A percentile compares a stretch with the other conserved stretches of the same genome.
phyloP scores from a whole-genome alignment of 2,888 invertebrate genomes.

The Sphaerophoria taeniata region DNA sequence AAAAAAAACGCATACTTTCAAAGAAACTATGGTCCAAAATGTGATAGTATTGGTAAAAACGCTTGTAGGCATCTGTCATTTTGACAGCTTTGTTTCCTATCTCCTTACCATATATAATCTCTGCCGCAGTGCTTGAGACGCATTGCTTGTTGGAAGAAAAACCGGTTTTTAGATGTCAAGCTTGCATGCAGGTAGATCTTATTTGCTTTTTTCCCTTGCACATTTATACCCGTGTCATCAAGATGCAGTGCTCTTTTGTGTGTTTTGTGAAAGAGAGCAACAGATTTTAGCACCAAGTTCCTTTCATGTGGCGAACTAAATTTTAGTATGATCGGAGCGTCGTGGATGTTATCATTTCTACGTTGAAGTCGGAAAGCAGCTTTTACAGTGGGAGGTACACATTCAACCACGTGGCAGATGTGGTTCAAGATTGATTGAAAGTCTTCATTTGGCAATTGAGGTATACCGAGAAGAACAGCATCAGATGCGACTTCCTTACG shows the following conservation, averaged over 20 bases:
- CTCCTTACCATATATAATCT: too few species aligned
- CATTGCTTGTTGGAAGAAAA: constrained; percentile 6
- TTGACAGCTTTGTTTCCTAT: too few species aligned
- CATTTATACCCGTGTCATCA: not conserved
- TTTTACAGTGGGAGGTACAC: not conserved
- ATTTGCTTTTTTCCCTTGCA: constrained; percentile 3
- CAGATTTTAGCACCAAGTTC: constrained; percentile 7
- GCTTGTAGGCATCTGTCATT: too few species aligned
- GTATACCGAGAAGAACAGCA: constrained; percentile 10
- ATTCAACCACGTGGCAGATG: not conserved
- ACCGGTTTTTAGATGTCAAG: not conserved
- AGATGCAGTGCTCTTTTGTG: not conserved
- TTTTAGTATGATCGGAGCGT: not conserved
- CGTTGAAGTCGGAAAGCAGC: constrained; percentile 8
- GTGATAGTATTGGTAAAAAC: too few species aligned
- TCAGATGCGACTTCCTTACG: not conserved
- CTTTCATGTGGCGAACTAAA: not conserved
- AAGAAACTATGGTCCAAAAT: too few species aligned
- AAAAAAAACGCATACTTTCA: too few species aligned
- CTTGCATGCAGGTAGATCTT: constrained; percentile 4
- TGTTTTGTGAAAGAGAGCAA: constrained; percentile 6
- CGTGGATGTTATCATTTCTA: not conserved
- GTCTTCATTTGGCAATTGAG: constrained; percentile 7
- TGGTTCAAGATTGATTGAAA: not conserved
- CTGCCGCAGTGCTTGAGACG: not conserved